These are phyloP conservation scores for Ranitomeya variabilis DNA, from an alignment of 2,113 vertebrate genomes.

Conservation along the genomic window DNA sequence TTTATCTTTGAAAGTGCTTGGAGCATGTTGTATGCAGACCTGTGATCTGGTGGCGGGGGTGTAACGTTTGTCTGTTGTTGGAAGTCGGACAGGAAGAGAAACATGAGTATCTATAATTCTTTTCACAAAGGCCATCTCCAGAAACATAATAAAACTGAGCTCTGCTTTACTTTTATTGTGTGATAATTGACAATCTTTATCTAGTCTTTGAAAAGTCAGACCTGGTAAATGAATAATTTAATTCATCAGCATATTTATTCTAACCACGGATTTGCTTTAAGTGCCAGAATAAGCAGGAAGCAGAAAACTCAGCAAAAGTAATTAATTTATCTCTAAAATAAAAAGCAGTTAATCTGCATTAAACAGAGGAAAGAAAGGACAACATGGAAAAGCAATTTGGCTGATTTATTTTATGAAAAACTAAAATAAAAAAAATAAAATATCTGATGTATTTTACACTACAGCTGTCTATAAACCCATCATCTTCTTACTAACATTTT, in stretches of 20 bases:
- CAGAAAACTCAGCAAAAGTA: constrained; percentile 19
- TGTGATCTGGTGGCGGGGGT: too few species aligned
- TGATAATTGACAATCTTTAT: neutral
- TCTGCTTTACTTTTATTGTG: neutral
- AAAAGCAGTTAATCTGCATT: constrained; percentile 22
- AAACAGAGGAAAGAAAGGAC: neutral
- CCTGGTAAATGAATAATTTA: neutral
- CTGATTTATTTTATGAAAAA: neutral
- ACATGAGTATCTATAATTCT: too few species aligned
- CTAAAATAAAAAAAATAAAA: neutral
- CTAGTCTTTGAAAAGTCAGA: constrained; percentile 2
- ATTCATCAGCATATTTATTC: constrained; percentile 2
- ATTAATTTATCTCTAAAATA: constrained; percentile 11
- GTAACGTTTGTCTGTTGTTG: too few species aligned
- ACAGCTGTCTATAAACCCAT: neutral
- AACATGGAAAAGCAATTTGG: neutral
- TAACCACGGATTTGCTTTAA: neutral
- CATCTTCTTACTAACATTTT: too few species aligned
- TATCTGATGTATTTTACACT: neutral
- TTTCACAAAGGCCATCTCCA: neutral
- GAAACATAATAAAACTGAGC: neutral
- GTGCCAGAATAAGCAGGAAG: constrained; percentile 32
- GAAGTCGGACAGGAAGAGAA: too few species aligned
- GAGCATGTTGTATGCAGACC: too few species aligned
- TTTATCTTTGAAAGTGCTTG: too few species aligned